Base-by-base conservation (phyloP, 1,140 invertebrate genomes). In the Apolygus lucorum region DNA sequence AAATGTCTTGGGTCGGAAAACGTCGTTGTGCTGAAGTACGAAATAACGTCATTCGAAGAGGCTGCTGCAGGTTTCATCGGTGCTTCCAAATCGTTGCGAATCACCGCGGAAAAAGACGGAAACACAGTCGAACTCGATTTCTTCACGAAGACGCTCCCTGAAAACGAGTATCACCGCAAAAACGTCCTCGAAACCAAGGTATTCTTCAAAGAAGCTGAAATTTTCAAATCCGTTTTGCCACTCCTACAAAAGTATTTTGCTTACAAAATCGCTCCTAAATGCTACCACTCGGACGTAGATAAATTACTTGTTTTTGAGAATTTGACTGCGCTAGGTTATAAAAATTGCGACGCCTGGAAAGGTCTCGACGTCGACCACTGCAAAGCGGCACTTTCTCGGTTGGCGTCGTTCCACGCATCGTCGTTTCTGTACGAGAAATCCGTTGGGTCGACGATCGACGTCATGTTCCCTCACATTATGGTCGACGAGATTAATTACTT, bases 261-360 rank as follows among this genome's bases (percentile, higher is more conserved):
- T 8, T 17, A 42, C 27, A 67, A 67, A 2, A 11, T 14, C 21
- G 2, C 34, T 11, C 65, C 65, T 2, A 29, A 2, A 42, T 67
- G 65, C 29, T 67, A 21, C 29, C 2, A 29, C 13, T 26, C 65
- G 14, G 8, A 29, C 4, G 26, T 21, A 21, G 22, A 67, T 11
- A 29, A 67, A 29, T 22, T 67, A 67, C 0, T 67, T 2, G 34
- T 67, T 8, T 2, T 67, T 1, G 65, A 67, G 1, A 29, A 67
- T 22, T n/a, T 67, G 65, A 21, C 22, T 13, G 25, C 4, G 4
- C 34, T 8, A 42, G 34, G 34, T 8, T 42, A 8, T 17, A 42
- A 17, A 42, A 42, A 42, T 17, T 4, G 4, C 34, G 34, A 42
- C 34, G 34, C 34, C 34, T 17, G 17, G 17, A 4, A 42, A 17